phyloP scores from a whole-genome alignment of 2,113 vertebrate genomes.

The Nansenia antarctica region DNA sequence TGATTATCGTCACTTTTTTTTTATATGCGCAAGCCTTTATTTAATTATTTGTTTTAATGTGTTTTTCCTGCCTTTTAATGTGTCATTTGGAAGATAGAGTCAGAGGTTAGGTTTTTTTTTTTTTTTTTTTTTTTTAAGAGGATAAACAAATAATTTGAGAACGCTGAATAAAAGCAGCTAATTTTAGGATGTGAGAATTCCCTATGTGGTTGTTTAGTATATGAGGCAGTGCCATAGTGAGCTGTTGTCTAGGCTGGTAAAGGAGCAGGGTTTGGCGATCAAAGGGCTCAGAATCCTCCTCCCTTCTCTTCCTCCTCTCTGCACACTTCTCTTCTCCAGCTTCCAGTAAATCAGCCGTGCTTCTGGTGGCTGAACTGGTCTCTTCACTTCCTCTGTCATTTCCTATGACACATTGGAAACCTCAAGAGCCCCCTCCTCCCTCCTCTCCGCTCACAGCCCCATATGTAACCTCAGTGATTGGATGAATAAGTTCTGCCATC shows the following conservation, averaged over 20 bases:
- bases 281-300: conserved; percentile 4
- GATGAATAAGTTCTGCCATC: conserved; percentile 77
- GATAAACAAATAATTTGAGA: conserved; percentile 52
- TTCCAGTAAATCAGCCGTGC: conserved; percentile 36
- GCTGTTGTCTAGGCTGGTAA: conserved; percentile 22
- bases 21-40: conserved; percentile 63
- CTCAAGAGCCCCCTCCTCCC: conserved; percentile 16
- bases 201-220: conserved; percentile 17
- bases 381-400: conserved; percentile 50
- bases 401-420: conserved; percentile 38
- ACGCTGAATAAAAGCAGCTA: conserved; percentile 19
- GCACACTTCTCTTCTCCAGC: conserved; percentile 20
- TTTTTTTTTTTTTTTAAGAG: conserved; percentile 32
- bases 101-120: conserved; percentile 39
- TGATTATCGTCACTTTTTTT: conserved; percentile 64
- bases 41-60: conserved; percentile 68
- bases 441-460: conserved; percentile 49
- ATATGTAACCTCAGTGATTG: conserved; percentile 67
- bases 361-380: conserved; percentile 28
- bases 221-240: conserved; percentile 8
- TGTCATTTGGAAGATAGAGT: conserved; percentile 54
- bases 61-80: conserved; percentile 44
- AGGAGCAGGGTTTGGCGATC: conserved; percentile 16
- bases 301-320: neutral
- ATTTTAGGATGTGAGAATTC: conserved; percentile 36